A percentile compares a stretch with the other conserved stretches of the same genome.
Evolutionary conservation across 2,888 invertebrate genomes (phyloP).

Genomic region (Pheosia gnoma): DNA sequence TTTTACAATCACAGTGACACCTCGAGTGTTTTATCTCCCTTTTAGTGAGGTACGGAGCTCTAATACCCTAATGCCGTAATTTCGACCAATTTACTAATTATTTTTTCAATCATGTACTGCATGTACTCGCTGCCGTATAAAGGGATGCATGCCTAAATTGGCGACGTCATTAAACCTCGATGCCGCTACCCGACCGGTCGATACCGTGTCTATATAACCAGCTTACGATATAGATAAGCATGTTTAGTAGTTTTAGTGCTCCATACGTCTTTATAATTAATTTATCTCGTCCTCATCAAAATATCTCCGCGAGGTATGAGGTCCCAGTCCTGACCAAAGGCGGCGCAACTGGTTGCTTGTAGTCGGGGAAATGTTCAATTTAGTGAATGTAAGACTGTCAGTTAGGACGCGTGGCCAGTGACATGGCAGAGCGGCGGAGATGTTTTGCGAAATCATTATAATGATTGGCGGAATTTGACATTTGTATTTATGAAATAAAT

Average conservation of each 20-base stretch:
- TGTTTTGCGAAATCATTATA: conserved; percentile 3
- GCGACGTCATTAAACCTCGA: conserved; percentile 40
- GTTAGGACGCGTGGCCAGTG: neutral
- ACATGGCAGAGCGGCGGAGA: neutral
- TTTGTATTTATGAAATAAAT: neutral
- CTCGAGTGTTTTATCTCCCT: neutral
- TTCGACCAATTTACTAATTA: neutral
- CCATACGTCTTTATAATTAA: conserved; percentile 66
- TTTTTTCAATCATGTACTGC: conserved; percentile 13
- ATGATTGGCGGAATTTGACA: neutral
- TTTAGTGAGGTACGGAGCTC: neutral
- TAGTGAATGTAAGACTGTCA: conserved; percentile 11
- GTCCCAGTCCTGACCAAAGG: conserved; percentile 61
- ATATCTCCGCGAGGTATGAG: conserved; percentile 68
- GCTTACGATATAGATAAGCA: conserved; percentile 61
- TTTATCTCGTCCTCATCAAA: conserved; percentile 76
- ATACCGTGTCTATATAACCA: conserved; percentile 54
- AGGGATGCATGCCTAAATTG: conserved; percentile 31
- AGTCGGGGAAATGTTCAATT: conserved; percentile 18
- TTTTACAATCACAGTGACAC: neutral
- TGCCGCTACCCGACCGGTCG: conserved; percentile 35
- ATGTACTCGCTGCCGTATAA: conserved; percentile 18
- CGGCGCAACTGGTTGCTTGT: conserved; percentile 11
- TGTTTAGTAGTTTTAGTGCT: conserved; percentile 62
- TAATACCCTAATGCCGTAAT: neutral